Evolutionary conservation across 2,113 vertebrate species (phyloP).

Genomic region (Carassius carassius): DNA sequence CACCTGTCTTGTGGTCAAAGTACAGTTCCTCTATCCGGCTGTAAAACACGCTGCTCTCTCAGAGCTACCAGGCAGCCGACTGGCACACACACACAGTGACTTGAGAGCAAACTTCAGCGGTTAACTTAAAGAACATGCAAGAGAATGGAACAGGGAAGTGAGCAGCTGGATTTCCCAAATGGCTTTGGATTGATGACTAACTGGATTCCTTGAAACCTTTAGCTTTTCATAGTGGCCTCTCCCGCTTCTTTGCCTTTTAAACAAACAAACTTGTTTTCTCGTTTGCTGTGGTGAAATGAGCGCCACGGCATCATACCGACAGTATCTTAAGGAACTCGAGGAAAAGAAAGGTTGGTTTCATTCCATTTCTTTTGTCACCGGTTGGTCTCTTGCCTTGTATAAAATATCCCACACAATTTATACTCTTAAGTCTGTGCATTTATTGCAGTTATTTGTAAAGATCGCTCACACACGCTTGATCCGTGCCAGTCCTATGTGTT

Average conservation of each 20-base stretch:
- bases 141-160: conserved; percentile 45
- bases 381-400: background rate
- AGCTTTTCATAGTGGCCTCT: background rate
- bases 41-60: conserved; percentile 59
- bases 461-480: background rate
- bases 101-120: background rate
- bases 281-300: conserved; percentile 66
- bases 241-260: conserved; percentile 1
- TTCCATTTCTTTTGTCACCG: conserved; percentile 12
- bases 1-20: conserved; percentile 79
- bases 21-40: conserved; percentile 78
- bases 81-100: background rate
- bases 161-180: conserved; percentile 59
- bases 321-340: conserved; percentile 76
- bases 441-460: background rate
- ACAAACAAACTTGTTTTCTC: background rate
- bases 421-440: background rate
- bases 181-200: conserved; percentile 59
- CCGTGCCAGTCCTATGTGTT: background rate
- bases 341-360: conserved; percentile 78
- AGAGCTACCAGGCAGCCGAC: conserved; percentile 49
- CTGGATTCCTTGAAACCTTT: conserved; percentile 2
- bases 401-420: background rate
- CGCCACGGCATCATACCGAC: conserved; percentile 71
- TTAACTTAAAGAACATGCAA: background rate